Evolutionary conservation across 64 coral and sea anemone genomes (phyloP), one percentile per base, ranked within the genome.

Genomic region (Actinia tenebrosa): DNA sequence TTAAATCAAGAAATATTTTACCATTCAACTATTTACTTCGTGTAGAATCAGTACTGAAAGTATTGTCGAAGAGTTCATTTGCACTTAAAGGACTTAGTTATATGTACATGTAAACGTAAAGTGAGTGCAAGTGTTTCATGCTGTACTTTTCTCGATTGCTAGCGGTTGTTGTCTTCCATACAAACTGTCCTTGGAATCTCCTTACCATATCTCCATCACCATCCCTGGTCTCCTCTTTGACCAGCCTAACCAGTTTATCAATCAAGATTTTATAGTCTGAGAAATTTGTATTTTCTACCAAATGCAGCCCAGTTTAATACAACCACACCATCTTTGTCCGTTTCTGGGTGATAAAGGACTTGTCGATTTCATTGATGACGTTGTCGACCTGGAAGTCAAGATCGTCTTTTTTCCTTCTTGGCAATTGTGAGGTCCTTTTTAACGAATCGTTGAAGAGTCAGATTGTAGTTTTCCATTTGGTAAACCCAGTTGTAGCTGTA

Each of bases 91-190:
- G n/a, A n/a, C n/a, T n/a, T n/a, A n/a, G n/a, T n/a, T n/a, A n/a
- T n/a, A n/a, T n/a, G n/a, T n/a, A n/a, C n/a, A n/a, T n/a, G n/a
- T n/a, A n/a, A n/a, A n/a, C n/a, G n/a, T n/a, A n/a, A n/a, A n/a
- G 69, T 25, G 89, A 91, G 19, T 91, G 89, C 27, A 91, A 89
- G 55, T 95, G 80, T 16, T 95, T 91, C 19, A 82, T 84, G 20
- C 82, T 64, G 45, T 91, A 95, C 61, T 88, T 95, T 69, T 95
- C 81, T 19, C 93, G 63, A 83, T 95, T 91, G 61, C 91, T 91
- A 27, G 93, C 93, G 10, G 93, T 95, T 60, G 86, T 95, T 16
- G 87, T 89, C 85, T 91, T 95, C 93, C 93, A 95, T 42, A 95
- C 88, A 44, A 95, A 53, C 7, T 80, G 88, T 43, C 93, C 93